phyloP scores from a whole-genome alignment of 1,140 invertebrate species.

The Dreissena rostriformis region DNA sequence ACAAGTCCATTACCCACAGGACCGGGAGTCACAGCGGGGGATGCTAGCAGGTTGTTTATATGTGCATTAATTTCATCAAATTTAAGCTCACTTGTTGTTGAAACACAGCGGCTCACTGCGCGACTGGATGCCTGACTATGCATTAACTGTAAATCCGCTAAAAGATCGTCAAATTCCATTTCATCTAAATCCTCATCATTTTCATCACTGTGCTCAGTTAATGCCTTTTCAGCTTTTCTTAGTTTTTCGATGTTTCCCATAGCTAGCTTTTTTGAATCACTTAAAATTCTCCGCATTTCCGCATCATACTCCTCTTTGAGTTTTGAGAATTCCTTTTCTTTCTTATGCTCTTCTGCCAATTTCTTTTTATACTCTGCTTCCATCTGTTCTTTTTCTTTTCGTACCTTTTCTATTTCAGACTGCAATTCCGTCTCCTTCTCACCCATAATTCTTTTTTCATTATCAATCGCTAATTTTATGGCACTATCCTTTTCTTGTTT shows the following conservation, averaged over 20 bases:
- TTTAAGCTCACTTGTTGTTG: slow-evolving; percentile 58
- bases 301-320: slow-evolving; percentile 70
- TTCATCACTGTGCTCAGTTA: slow-evolving; percentile 64
- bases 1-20: background rate
- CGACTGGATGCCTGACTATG: slow-evolving; percentile 57
- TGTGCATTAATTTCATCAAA: slow-evolving; percentile 60
- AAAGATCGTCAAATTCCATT: slow-evolving; percentile 48
- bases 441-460: slow-evolving; percentile 57
- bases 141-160: slow-evolving; percentile 47
- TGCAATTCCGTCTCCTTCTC: slow-evolving; percentile 60
- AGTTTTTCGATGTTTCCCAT: slow-evolving; percentile 70
- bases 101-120: slow-evolving; percentile 62
- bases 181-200: slow-evolving; percentile 63
- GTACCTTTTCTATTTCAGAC: slow-evolving; percentile 66
- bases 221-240: slow-evolving; percentile 68
- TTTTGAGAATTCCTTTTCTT: slow-evolving; percentile 68
- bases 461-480: slow-evolving; percentile 57
- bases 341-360: slow-evolving; percentile 60
- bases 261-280: slow-evolving; percentile 68
- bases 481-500: slow-evolving; percentile 60
- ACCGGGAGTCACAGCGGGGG: slow-evolving; percentile 53
- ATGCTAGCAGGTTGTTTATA: slow-evolving; percentile 47
- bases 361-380: slow-evolving; percentile 82
- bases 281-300: slow-evolving; percentile 65
- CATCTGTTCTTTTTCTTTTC: slow-evolving; percentile 66